Evolutionary conservation across 2,888 invertebrate species (phyloP), one percentile per base, ranked within the genome.

Genomic region (Micropterix aruncella): DNA sequence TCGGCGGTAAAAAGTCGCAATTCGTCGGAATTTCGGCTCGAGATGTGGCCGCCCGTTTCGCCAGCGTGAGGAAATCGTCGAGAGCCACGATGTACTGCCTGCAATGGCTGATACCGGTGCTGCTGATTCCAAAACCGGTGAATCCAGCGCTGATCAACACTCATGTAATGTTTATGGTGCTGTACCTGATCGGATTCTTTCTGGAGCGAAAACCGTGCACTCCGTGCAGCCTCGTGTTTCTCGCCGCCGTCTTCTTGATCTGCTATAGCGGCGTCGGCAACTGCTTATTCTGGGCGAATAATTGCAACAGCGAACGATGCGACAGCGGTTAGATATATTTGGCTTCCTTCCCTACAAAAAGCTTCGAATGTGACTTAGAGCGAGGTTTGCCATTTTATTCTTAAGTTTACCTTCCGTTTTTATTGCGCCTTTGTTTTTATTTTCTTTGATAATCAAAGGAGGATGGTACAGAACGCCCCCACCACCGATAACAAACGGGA

Each of bases 241-340:
- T 96, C 43, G 84, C 87, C 37, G 91, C 96, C 16, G 88, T 96
- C 44, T 87, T 88, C 57, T 75, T 97, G 16, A 84, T 96, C 51
- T 99, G 97, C 70, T 96, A 95, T 70, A 92, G 91, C 62, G 95
- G 95, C 48, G 80, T 91, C 45, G 95, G 95, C 16, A 91, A 89
- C 66, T 97, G 96, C 65, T 74, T 96, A 50, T 86, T 97, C 60
- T 93, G 92, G 91, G 80, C 80, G 50, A 76, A 73, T 52, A 83
- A 81, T 57, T 90, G 89, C 62, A 88, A 89, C 52, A 70, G 65
- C 2, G 75, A 77, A 49, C 73, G 73, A 46, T 77, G 76, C 54
- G 75, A 75, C 48, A 74, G 66, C 12, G 27, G 27, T 7, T 27
- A 27, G 12, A 12, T 7, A 27, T 12, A 27, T 5, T 39, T 38